phyloP scores from a whole-genome alignment of 1,140 invertebrate species.

The Oreohelix idahoensis region DNA sequence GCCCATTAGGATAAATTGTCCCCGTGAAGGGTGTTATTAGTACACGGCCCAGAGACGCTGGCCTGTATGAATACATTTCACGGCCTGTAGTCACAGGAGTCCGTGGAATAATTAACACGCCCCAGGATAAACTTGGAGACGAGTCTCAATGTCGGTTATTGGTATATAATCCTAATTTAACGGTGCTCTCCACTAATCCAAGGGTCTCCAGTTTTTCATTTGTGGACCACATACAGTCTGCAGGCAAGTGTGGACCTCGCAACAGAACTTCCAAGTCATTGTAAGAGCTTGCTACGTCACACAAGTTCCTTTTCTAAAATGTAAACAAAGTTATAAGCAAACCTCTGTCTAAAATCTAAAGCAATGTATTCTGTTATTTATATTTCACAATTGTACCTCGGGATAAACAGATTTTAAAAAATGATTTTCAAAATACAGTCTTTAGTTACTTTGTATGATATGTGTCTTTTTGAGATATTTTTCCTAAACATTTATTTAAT shows the following conservation, averaged over 20 bases:
- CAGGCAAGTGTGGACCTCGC: not conserved
- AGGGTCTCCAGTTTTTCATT: not conserved
- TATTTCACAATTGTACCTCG: no score
- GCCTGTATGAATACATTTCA: conserved; percentile 9
- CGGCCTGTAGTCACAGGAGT: not conserved
- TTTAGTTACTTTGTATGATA: no score
- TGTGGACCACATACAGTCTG: not conserved
- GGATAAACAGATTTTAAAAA: no score
- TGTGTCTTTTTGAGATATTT: no score
- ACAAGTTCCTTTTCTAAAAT: no score
- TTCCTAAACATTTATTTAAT: no score
- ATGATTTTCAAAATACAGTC: no score
- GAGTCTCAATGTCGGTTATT: not conserved
- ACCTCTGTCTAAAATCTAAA: no score
- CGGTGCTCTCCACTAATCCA: not conserved
- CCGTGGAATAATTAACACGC: not conserved
- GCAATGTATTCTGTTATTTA: no score
- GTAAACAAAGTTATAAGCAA: no score
- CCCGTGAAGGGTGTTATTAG: not conserved
- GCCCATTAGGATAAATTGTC: not conserved
- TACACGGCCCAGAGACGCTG: not conserved
- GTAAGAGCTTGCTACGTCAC: no score
- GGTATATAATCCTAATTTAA: conserved; percentile 10
- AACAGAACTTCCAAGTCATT: no score
- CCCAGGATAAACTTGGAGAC: not conserved